Evolutionary conservation across 1,140 invertebrate genomes (phyloP).

Genomic region (Brachionus koreanus): DNA sequence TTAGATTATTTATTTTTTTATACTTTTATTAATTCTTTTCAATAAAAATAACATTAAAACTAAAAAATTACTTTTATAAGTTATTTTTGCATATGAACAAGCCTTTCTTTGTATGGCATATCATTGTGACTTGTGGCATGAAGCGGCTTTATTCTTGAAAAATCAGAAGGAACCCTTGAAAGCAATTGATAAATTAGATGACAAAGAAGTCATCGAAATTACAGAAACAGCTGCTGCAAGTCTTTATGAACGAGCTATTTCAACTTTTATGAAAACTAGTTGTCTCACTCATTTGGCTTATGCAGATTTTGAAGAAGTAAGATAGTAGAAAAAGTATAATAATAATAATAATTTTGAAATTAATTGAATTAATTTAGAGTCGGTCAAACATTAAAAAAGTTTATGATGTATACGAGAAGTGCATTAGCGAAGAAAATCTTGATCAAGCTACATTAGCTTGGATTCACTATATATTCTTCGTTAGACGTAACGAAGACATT

Average conservation of each 20-base stretch:
- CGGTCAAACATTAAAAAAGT: conserved; percentile 11
- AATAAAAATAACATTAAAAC: not conserved
- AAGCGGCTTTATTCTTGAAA: conserved; percentile 91
- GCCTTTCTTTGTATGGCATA: conserved; percentile 90
- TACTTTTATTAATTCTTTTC: not conserved
- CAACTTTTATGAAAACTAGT: conserved; percentile 75
- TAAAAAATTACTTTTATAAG: conserved; percentile 61
- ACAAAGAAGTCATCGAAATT: conserved; percentile 46
- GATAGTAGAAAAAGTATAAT: not conserved
- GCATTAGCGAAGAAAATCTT: not conserved
- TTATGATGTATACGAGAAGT: not conserved
- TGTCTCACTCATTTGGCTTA: conserved; percentile 94
- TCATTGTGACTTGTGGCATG: conserved; percentile 97
- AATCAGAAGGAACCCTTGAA: conserved; percentile 50
- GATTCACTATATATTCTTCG: conserved; percentile 99
- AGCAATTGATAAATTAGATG: conserved; percentile 44
- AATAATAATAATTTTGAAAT: no score
- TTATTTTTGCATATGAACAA: conserved; percentile 98
- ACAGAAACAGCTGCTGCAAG: conserved; percentile 70
- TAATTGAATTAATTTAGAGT: no score
- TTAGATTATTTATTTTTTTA: not conserved
- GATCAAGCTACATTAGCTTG: conserved; percentile 60
- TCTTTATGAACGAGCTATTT: conserved; percentile 85
- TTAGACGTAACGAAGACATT: conserved; percentile 90
- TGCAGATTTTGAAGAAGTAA: conserved; percentile 90